A percentile compares a stretch with the other conserved stretches of the same genome.
phyloP scores from a whole-genome alignment of 2,797 vertebrate genomes.

The Kryptopterus vitreolus region DNA sequence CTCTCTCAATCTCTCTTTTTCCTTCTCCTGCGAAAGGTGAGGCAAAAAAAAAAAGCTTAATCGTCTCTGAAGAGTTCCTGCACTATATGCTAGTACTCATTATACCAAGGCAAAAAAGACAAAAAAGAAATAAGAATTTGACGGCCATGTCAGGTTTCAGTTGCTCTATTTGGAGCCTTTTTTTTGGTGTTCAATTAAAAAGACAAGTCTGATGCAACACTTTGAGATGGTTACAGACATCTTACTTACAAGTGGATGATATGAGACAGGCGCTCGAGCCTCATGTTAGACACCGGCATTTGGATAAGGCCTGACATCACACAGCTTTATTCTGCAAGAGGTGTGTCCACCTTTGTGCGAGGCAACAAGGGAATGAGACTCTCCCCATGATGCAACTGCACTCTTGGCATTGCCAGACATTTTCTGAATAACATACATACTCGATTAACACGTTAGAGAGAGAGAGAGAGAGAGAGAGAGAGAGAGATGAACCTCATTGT shows the following conservation, averaged over 20 bases:
- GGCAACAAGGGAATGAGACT: conserved; percentile 6
- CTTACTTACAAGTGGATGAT: conserved; percentile 37
- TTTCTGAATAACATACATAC: conserved; percentile 38
- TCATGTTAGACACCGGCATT: conserved; percentile 40
- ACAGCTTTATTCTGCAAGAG: conserved; percentile 25
- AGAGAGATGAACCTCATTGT: conserved; percentile 45
- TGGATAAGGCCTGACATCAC: conserved; percentile 31
- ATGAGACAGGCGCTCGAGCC: conserved; percentile 40
- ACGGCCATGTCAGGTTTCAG: conserved; percentile 2
- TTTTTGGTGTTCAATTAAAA: conserved; percentile 25
- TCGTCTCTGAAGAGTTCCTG: conserved; percentile 21
- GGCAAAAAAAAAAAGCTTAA: conserved; percentile 28
- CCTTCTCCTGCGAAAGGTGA: conserved; percentile 4
- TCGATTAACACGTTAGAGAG: conserved; percentile 40
- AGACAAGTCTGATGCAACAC: conserved; percentile 27
- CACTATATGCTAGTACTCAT: conserved; percentile 26
- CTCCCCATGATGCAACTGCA: conserved; percentile 14
- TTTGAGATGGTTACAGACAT: conserved; percentile 24
- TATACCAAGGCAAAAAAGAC: neutral
- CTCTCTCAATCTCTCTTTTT: too few species aligned
- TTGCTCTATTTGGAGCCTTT: conserved; percentile 8
- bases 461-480: conserved; percentile 43
- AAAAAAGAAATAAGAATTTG: too few species aligned
- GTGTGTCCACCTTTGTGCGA: conserved; percentile 32
- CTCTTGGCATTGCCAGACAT: conserved; percentile 15